A percentile compares a stretch with the other conserved stretches of the same genome.
Evolutionary conservation across 1,140 invertebrate species (phyloP).

Genomic region (Caenorhabditis briggsae): DNA sequence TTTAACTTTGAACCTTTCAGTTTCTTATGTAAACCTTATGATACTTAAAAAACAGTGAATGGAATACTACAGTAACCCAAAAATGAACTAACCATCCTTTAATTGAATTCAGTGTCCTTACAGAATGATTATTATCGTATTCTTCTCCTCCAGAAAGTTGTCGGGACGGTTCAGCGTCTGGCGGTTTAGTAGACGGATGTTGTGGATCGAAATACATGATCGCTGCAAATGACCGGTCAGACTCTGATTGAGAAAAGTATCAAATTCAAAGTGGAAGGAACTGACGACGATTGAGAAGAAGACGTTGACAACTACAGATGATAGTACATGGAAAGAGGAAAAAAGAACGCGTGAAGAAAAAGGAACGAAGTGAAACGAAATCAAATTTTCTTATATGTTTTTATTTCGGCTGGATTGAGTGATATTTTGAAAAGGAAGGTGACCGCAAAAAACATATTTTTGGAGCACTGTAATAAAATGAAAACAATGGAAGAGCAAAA

Average conservation of each 20-base stretch:
- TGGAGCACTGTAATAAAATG: too few species aligned
- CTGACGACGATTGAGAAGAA: neutral
- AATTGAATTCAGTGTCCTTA: neutral
- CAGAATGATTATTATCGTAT: neutral
- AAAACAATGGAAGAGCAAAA: too few species aligned
- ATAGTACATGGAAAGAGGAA: neutral
- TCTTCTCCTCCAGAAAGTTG: neutral
- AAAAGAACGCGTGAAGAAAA: neutral
- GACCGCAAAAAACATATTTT: too few species aligned
- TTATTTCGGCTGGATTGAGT: too few species aligned
- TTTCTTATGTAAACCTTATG: too few species aligned
- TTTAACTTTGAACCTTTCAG: too few species aligned
- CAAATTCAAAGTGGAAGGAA: neutral
- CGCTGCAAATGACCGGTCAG: conserved; percentile 43
- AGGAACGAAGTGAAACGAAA: neutral
- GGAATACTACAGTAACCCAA: neutral
- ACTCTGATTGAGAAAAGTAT: conserved; percentile 14
- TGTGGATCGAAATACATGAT: conserved; percentile 25
- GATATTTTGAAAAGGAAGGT: too few species aligned
- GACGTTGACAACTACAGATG: conserved; percentile 24
- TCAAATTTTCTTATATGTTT: too few species aligned
- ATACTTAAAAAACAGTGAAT: too few species aligned
- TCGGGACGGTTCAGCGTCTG: neutral
- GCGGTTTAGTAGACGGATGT: neutral
- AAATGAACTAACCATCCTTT: conserved; percentile 29